Percentiles rank a stretch among this genome's conserved stretches.
These are phyloP conservation scores for Numida meleagris DNA, from an alignment of 2,113 vertebrate species.

Conservation along the genomic window DNA sequence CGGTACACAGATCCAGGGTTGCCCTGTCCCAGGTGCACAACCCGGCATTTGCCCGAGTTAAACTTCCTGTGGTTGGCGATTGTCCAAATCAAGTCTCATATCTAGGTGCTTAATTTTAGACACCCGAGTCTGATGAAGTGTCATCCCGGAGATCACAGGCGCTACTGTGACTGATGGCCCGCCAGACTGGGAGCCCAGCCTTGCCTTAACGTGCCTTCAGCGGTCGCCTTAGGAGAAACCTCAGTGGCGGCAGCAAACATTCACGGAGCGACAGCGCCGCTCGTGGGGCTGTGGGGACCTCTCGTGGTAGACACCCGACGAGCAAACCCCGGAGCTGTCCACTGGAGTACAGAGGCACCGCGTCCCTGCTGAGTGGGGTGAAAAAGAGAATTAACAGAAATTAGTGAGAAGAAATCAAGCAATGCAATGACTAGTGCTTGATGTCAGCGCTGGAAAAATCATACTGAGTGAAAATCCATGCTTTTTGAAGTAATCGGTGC, in stretches of 20 bases:
- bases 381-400: accelerated
- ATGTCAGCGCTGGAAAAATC: not conserved
- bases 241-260: accelerated
- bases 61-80: not conserved
- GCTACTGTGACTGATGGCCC: accelerated
- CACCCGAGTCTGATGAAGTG: accelerated
- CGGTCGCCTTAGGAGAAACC: not conserved
- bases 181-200: not conserved
- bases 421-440: accelerated
- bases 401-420: not conserved
- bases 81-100: not conserved
- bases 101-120: not conserved
- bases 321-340: not conserved
- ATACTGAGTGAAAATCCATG: not conserved
- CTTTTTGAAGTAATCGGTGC: not conserved
- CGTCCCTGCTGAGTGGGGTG: accelerated
- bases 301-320: not conserved
- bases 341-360: accelerated
- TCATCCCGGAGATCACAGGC: accelerated
- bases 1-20: not conserved
- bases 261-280: no score
- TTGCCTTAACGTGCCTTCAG: not conserved
- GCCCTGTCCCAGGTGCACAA: not conserved
- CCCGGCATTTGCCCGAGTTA: not conserved
- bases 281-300: constrained; percentile 3